These are phyloP conservation scores for Rugalucina vietnamica DNA, from an alignment of 2,888 invertebrate species.

Conservation along the genomic window DNA sequence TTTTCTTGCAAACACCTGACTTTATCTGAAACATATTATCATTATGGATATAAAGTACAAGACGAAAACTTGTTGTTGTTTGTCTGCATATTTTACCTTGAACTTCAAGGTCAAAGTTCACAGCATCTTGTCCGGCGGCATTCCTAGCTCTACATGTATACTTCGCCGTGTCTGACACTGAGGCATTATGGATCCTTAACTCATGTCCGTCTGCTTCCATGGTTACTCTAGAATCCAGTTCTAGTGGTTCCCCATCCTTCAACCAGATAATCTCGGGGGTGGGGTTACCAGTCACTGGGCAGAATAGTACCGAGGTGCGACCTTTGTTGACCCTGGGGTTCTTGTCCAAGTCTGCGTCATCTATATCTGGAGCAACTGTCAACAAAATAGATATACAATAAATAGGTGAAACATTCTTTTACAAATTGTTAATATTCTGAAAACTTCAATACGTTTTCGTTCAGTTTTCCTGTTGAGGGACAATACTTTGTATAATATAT, in stretches of 20 bases:
- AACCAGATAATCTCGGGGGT: slow-evolving; percentile 80
- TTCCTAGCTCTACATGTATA: slow-evolving; percentile 85
- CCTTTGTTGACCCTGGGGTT: slow-evolving; percentile 83
- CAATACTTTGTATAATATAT: too few relatives aligned
- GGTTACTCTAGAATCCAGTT: slow-evolving; percentile 54
- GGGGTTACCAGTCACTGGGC: slow-evolving; percentile 79
- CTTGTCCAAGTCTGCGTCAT: slow-evolving; percentile 75
- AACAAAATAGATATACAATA: too few relatives aligned
- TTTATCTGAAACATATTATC: too few relatives aligned
- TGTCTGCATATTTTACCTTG: too few relatives aligned
- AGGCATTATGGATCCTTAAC: slow-evolving; percentile 72
- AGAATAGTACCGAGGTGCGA: slow-evolving; percentile 74
- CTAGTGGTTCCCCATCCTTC: slow-evolving; percentile 69
- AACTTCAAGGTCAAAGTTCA: slow-evolving; percentile 77
- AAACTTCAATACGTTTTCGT: too few relatives aligned
- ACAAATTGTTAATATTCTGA: background rate
- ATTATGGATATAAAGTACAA: too few relatives aligned
- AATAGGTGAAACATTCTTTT: background rate
- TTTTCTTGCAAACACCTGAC: too few relatives aligned
- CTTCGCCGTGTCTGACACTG: slow-evolving; percentile 72
- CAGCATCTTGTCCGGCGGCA: slow-evolving; percentile 83
- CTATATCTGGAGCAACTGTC: slow-evolving; percentile 84
- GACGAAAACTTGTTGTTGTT: too few relatives aligned
- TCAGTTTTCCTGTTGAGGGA: too few relatives aligned
- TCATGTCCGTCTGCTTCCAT: slow-evolving; percentile 70